Conservation (phyloP, 1,140 invertebrate species). For the Macrotrachela quadricornifera region DNA sequence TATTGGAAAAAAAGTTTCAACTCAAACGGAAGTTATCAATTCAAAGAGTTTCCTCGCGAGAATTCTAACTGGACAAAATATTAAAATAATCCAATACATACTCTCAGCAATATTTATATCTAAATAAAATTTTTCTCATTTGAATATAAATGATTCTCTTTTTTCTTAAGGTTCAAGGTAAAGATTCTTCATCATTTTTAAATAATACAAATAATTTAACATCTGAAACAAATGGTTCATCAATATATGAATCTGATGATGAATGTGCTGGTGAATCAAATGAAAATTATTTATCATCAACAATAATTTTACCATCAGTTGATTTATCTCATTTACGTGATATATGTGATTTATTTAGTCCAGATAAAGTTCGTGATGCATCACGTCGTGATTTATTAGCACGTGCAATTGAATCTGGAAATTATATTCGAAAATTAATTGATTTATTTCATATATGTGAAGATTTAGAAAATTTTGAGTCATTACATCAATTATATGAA, state of each 20-base stretch:
- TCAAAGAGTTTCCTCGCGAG: no score
- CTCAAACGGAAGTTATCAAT: no score
- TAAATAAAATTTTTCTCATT: no score
- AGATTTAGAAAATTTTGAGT: conserved; percentile 77
- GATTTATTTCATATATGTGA: conserved; percentile 90
- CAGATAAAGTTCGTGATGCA: conserved; percentile 9
- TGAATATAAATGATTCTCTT: no score
- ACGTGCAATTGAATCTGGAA: conserved; percentile 68
- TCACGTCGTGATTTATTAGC: conserved; percentile 56
- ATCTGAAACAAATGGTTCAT: not conserved
- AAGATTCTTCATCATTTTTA: conserved; percentile 3
- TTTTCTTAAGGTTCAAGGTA: conserved; percentile 20
- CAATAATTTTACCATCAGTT: conserved; percentile 53
- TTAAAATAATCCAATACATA: no score
- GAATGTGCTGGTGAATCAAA: not conserved
- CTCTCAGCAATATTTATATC: no score
- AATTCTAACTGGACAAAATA: no score
- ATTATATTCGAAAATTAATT: conserved; percentile 81
- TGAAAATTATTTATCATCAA: conserved; percentile 13
- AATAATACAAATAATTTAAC: not conserved
- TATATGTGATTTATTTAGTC: conserved; percentile 51
- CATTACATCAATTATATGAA: conserved; percentile 81
- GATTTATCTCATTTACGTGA: conserved; percentile 75
- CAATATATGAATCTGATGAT: not conserved
- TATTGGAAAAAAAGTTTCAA: no score